A percentile compares a stretch with the other conserved stretches of the same genome.
These are phyloP conservation scores for Eledona agricola DNA, from an alignment of 2,888 invertebrate genomes.

Conservation along the genomic window DNA sequence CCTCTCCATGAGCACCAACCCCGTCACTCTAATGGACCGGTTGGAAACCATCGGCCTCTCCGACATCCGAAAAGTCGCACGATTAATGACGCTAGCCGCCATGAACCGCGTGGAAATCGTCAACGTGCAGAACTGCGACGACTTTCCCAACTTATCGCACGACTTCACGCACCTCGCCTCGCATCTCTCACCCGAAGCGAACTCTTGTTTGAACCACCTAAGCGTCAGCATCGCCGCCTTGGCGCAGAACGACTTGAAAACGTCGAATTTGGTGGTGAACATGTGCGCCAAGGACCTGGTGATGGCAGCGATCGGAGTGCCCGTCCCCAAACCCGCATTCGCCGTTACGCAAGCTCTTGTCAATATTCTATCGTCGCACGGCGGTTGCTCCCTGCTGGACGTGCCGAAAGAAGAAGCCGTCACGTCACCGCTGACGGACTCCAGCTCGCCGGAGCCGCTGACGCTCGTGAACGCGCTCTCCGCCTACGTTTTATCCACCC, in stretches of 20 bases:
- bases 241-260: constrained; percentile 65
- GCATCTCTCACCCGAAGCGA: constrained; percentile 54
- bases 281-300: constrained; percentile 67
- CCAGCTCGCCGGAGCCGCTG: constrained; percentile 57
- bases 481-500: constrained; percentile 67
- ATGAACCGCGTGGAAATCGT: constrained; percentile 65
- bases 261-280: constrained; percentile 67
- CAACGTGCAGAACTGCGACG: constrained; percentile 49
- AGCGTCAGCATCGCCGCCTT: constrained; percentile 64
- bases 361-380: constrained; percentile 64
- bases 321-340: constrained; percentile 59
- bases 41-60: constrained; percentile 63
- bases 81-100: constrained; percentile 69
- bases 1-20: constrained; percentile 53
- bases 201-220: constrained; percentile 57
- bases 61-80: constrained; percentile 68
- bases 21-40: constrained; percentile 54
- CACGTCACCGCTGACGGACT: constrained; percentile 39
- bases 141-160: constrained; percentile 51
- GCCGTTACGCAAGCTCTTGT: constrained; percentile 71
- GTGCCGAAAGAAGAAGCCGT: constrained; percentile 55
- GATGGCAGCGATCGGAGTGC: constrained; percentile 61
- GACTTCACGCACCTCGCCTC: constrained; percentile 52
- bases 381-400: constrained; percentile 60
- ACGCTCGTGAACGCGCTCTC: constrained; percentile 69